A percentile compares a stretch with the other conserved stretches of the same genome.
These are phyloP conservation scores for Drosophila novamexicana DNA, from an alignment of 1,140 invertebrate species.

Conservation along the genomic window DNA sequence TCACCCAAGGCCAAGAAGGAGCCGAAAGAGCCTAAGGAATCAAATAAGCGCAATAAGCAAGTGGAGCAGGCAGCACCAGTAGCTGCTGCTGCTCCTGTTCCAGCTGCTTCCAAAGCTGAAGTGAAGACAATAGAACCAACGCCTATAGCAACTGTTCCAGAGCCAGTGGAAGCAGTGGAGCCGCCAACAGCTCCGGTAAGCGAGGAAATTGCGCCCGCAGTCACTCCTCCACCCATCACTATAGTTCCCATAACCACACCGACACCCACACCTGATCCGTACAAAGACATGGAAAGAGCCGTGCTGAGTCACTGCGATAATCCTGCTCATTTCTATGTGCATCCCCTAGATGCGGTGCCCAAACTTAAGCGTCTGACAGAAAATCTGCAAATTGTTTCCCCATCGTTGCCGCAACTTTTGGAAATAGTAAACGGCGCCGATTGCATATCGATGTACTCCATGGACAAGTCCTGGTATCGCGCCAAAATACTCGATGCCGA, in stretches of 20 bases:
- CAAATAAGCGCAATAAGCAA: conserved; percentile 28
- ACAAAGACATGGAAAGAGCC: conserved; percentile 84
- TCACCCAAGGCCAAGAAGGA: conserved; percentile 62
- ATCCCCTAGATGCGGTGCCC: conserved; percentile 85
- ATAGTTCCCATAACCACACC: neutral
- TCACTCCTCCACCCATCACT: neutral
- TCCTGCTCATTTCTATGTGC: conserved; percentile 89
- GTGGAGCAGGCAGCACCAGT: conserved; percentile 3
- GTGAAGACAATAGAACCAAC: neutral
- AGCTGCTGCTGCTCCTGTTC: conserved; percentile 15
- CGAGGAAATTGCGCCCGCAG: conserved; percentile 10
- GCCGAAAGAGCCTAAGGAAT: conserved; percentile 28
- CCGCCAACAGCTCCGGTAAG: neutral
- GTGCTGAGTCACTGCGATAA: conserved; percentile 87
- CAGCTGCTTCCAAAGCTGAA: neutral
- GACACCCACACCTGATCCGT: conserved; percentile 63
- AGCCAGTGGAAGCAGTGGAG: neutral
- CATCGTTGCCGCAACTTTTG: conserved; percentile 85
- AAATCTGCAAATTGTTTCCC: conserved; percentile 86
- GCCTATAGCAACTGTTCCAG: neutral
- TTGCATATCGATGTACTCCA: conserved; percentile 90
- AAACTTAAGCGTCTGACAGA: conserved; percentile 86
- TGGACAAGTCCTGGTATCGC: conserved; percentile 92
- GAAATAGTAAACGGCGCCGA: conserved; percentile 87
- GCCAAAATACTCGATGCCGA: conserved; percentile 91